Evolutionary conservation across 2,113 vertebrate genomes (phyloP), one percentile per base, ranked within the genome.

Genomic region (Megaleporinus macrocephalus): DNA sequence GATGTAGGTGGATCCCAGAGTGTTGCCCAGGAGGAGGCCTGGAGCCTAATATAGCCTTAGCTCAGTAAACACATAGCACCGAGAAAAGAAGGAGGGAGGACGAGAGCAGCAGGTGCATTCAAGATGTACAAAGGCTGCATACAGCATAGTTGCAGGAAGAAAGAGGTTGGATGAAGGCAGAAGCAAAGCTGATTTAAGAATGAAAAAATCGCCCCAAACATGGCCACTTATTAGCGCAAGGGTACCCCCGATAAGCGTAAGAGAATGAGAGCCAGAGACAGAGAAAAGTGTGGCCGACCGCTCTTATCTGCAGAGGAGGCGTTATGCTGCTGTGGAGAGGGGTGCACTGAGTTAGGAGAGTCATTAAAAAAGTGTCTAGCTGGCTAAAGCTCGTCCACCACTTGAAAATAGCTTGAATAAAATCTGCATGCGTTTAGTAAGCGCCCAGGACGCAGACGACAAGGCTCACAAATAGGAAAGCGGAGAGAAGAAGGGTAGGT

Each of bases 341-440:
- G 88, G 87, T 71, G 84, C 78, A 55, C 77, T 55, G 85, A 87
- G 89, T 89, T 89, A 79, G 79, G 76, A 84, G 87, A 90, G 89
- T 90, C 91, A 91, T 93, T 92, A 90, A 92, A 94, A 93, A 93
- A 92, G 85, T 90, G 93, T 91, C 89, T 82, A 90, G 91, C 86
- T 92, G 85, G 91, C 92, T 90, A 82, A 93, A 92, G 86, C 66
- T 59, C 79, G 86, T 22, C 72, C 86, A 83, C 49, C 78, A 84
- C 84, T 86, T 87, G 86, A 90, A 92, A 93, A 91, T 89, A 86
- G 88, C 85, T 59, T 91, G 93, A 92, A 93, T 93, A 91, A 92
- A 93, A 93, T 94, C 89, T 92, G 89, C 91, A 94, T 93, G 63
- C 57, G 13, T 90, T 93, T 89, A 88, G 76, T 0, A 33, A 20